Conservation (phyloP, 37 sponge, comb jelly and placozoan species). For the Theonella swinhoei region DNA sequence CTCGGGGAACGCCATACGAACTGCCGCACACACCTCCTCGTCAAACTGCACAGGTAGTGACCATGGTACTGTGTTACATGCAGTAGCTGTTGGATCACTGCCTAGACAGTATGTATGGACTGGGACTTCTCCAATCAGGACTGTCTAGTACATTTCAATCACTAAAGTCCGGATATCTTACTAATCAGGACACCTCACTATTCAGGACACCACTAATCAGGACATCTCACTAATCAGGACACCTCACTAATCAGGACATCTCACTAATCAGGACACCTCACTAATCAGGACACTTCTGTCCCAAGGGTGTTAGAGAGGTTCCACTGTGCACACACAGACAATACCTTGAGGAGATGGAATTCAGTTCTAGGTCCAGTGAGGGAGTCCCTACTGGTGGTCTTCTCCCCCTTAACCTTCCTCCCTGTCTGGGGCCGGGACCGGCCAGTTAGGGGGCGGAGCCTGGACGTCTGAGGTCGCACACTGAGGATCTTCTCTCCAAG, state of each 20-base stretch:
- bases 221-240: too few relatives aligned
- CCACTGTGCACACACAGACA: too few relatives aligned
- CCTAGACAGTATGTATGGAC: neutral
- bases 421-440: constrained; percentile 46
- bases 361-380: constrained; percentile 47
- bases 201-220: too few relatives aligned
- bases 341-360: constrained; percentile 71
- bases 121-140: neutral
- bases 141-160: neutral
- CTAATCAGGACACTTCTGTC: too few relatives aligned
- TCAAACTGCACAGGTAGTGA: constrained; percentile 49
- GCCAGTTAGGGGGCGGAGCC: constrained; percentile 71
- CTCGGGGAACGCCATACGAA: constrained; percentile 37
- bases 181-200: too few relatives aligned
- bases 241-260: too few relatives aligned
- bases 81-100: neutral
- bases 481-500: constrained; percentile 30
- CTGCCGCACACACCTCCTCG: constrained; percentile 40
- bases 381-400: constrained; percentile 12
- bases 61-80: neutral
- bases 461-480: constrained; percentile 63
- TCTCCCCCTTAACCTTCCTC: neutral
- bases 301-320: neutral
- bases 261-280: too few relatives aligned
- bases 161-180: too few relatives aligned